Conservation (phyloP, 2,113 vertebrate genomes). For the Synchiropus splendidus region DNA sequence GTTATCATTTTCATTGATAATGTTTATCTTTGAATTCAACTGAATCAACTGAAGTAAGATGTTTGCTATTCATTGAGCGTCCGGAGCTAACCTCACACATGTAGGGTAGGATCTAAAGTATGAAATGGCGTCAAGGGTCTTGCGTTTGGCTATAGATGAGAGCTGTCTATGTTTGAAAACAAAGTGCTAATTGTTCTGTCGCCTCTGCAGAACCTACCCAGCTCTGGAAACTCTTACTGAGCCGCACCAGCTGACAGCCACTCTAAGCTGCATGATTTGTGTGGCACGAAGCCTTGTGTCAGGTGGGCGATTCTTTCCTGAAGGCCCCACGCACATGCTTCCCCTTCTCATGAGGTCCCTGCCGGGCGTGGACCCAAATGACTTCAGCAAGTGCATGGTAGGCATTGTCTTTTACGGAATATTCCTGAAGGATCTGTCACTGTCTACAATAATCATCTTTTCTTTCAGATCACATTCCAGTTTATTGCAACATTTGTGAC, state of each 20-base stretch:
- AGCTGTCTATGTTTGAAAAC: conserved; percentile 4
- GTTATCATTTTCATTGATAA: no score
- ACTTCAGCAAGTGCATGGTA: conserved; percentile 99
- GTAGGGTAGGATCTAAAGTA: no score
- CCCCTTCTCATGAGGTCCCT: conserved; percentile 95
- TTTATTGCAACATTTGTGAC: conserved; percentile 99
- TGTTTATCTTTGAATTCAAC: no score
- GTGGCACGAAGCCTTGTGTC: conserved; percentile 92
- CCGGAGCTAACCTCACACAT: no score
- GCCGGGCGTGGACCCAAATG: conserved; percentile 96
- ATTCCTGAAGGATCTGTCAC: background rate
- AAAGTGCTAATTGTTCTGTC: conserved; percentile 20
- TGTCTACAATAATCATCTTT: conserved; percentile 23
- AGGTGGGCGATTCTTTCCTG: conserved; percentile 81
- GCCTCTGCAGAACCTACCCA: conserved; percentile 81
- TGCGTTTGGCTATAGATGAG: no score
- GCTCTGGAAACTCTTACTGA: conserved; percentile 95
- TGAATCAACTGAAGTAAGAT: no score
- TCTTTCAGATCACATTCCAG: conserved; percentile 93
- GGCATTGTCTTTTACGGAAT: conserved; percentile 17
- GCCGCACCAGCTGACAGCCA: conserved; percentile 96
- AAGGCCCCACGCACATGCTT: conserved; percentile 94
- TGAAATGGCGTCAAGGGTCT: no score
- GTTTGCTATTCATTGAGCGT: no score
- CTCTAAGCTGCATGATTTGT: conserved; percentile 95